Base-by-base conservation (phyloP, 1,140 invertebrate genomes). In the Sesamia nonagrioides region DNA sequence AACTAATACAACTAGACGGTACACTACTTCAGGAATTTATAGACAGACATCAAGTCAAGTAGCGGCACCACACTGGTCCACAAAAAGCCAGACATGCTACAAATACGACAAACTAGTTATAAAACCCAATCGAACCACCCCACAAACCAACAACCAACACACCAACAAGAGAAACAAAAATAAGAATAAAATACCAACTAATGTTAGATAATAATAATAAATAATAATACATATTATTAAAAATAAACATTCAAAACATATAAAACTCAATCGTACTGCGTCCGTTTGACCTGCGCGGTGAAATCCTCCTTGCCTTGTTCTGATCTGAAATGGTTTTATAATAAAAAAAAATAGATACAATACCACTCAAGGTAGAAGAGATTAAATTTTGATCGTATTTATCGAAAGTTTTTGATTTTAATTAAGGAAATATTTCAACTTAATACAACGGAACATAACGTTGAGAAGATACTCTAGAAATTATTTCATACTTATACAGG, bases 271-370 rank as follows among this genome's bases (percentile, higher is more conserved):
- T 84, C 93, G 87, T 95, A 95, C 95, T 95, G 95, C 86, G 95
- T 95, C 71, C 95, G 83, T 90, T 95, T 95, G 73, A 95, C 95
- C 92, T 95, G 95, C 27, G 88, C 87, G 83, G 87, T 89, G 91
- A 95, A 95, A 89, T 95, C 95, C 82, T 95, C 94, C 82, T 89
- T 94, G 73, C 81, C 82, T 78, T 90, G 89, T 78, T 92, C 92
- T 48, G 86, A 94, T 90, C 93, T 95, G 93, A 91, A 94, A 93
- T 79, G n/a, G 58, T 72, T 84, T 82, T 77, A 54, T 81, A 79
- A 83, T 80, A 84, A 78, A 83, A 73, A 71, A 68, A 42, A n/a
- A 74, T 27, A 56, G 58, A 63, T 66, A 77, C 13, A 75, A 2
- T 40, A 66, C 74, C 74, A 18, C 40, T 58, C 63, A 42, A 42